Evolutionary conservation across 2,113 vertebrate species (phyloP).

Genomic region (Ptyas mucosa): DNA sequence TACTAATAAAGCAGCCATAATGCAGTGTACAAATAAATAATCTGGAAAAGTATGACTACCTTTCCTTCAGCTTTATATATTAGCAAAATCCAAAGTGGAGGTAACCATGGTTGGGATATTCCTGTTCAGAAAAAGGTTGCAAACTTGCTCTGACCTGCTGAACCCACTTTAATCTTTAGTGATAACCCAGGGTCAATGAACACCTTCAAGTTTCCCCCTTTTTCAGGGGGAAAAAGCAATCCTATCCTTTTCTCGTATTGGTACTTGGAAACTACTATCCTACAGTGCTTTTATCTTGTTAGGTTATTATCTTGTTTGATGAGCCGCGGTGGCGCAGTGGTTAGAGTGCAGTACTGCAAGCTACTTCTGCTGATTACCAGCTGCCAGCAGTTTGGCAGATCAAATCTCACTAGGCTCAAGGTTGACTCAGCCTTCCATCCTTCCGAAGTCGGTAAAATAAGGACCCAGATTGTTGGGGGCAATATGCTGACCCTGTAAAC

Average conservation of each 20-base stretch:
- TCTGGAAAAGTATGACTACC: constrained; percentile 3
- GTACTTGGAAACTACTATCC: neutral
- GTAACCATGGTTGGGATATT: neutral
- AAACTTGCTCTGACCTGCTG: neutral
- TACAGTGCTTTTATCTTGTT: neutral
- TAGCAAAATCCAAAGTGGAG: neutral
- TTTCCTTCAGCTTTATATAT: neutral
- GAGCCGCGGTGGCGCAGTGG: too few species aligned
- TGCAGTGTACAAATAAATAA: constrained; percentile 19
- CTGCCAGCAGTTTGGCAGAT: too few species aligned
- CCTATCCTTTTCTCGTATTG: neutral
- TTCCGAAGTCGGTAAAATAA: too few species aligned
- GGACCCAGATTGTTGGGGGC: too few species aligned
- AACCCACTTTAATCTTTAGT: neutral
- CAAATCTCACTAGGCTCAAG: too few species aligned
- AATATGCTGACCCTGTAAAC: too few species aligned
- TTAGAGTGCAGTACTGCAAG: too few species aligned
- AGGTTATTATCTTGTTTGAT: neutral
- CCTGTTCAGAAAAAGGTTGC: neutral
- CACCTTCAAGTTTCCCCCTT: neutral
- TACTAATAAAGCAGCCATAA: neutral
- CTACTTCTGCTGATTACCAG: too few species aligned
- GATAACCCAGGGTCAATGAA: neutral
- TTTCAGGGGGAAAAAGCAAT: neutral
- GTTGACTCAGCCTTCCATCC: too few species aligned